Evolutionary conservation across 2,113 vertebrate genomes (phyloP).

Genomic region (Balaeniceps rex): DNA sequence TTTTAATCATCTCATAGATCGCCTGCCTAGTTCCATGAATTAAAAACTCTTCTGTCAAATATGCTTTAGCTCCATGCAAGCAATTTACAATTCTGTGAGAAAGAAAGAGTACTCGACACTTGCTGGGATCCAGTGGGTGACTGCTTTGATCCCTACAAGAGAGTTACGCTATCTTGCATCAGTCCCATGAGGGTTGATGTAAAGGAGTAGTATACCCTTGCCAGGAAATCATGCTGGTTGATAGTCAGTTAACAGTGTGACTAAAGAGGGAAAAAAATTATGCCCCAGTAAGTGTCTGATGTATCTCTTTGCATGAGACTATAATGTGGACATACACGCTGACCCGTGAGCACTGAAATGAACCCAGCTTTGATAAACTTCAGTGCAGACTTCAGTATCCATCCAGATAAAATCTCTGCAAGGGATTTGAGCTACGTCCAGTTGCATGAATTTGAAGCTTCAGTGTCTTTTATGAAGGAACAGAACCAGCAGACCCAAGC

Average conservation of each 20-base stretch:
- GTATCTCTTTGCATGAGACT: not conserved
- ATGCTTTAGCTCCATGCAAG: not conserved
- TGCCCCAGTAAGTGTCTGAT: not conserved
- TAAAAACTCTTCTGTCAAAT: conserved; percentile 14
- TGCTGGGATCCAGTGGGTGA: not conserved
- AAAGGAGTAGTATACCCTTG: not conserved
- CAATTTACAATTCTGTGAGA: not conserved
- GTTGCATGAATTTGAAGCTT: not conserved
- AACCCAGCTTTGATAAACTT: not conserved
- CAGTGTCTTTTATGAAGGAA: not conserved
- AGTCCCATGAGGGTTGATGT: not conserved
- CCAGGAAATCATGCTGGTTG: not conserved
- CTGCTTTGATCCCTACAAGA: not conserved
- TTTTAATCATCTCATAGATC: conserved; percentile 44
- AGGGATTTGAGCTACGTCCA: not conserved
- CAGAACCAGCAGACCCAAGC: not conserved
- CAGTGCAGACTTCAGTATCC: not conserved
- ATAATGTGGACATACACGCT: not conserved
- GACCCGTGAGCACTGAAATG: rapidly evolving
- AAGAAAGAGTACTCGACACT: not conserved
- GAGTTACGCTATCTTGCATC: not conserved
- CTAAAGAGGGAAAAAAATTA: not conserved
- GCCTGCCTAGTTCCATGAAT: conserved; percentile 37
- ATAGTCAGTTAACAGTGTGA: not conserved
- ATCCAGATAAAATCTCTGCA: not conserved